A percentile compares a stretch with the other conserved stretches of the same genome.
Evolutionary conservation across 2,888 invertebrate species (phyloP).

Genomic region (Pseudococcus viburni): DNA sequence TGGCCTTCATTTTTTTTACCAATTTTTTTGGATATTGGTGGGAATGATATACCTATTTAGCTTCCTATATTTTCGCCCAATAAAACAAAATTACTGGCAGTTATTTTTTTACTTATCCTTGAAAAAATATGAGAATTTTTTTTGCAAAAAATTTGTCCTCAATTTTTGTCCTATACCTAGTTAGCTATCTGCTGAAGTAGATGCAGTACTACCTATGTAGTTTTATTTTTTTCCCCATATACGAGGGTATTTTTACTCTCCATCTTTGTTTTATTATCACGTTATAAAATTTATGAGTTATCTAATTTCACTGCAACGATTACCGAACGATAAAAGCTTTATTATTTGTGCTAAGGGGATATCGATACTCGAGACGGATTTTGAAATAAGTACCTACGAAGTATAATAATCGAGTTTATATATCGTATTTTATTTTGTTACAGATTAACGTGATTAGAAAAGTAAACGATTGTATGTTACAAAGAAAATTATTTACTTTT

Average conservation of each 20-base stretch:
- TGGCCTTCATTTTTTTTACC: too few relatives aligned
- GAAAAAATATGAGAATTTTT: too few relatives aligned
- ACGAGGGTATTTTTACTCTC: not conserved
- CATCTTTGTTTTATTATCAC: constrained; percentile 45
- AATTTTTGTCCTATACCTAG: too few relatives aligned
- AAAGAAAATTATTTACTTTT: constrained; percentile 18
- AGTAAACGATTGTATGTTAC: constrained; percentile 20
- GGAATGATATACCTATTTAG: too few relatives aligned
- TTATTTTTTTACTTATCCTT: too few relatives aligned
- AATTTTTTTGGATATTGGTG: too few relatives aligned
- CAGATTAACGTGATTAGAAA: constrained; percentile 41
- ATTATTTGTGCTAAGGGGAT: not conserved
- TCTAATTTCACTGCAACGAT: constrained; percentile 27
- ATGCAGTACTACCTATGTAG: not conserved
- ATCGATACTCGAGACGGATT: not conserved
- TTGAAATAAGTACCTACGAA: constrained; percentile 27
- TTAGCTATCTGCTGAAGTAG: too few relatives aligned
- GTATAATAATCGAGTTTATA: constrained; percentile 15
- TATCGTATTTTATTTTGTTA: constrained; percentile 39
- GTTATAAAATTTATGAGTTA: constrained; percentile 19
- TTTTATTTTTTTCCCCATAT: not conserved
- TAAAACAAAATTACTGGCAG: too few relatives aligned
- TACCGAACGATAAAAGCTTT: constrained; percentile 17
- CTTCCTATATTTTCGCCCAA: too few relatives aligned
- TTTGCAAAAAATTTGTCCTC: too few relatives aligned